A percentile compares a stretch with the other conserved stretches of the same genome.
phyloP scores from a whole-genome alignment of 2,888 invertebrate species.

The Ochlodes sylvanus region DNA sequence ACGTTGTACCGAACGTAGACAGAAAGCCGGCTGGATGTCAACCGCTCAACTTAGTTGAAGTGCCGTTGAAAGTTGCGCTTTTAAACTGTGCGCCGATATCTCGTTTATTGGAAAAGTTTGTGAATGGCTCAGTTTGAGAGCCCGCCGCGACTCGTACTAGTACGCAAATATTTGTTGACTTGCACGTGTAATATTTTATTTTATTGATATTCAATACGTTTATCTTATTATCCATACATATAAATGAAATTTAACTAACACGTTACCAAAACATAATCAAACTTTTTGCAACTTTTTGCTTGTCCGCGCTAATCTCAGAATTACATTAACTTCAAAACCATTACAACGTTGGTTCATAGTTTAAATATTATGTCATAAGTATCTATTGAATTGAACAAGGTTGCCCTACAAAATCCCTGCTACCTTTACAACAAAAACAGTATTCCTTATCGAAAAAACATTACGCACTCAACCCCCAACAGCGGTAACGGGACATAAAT shows the following conservation, averaged over 20 bases:
- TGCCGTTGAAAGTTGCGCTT: conserved; percentile 16
- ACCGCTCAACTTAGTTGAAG: conserved; percentile 19
- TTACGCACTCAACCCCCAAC: conserved; percentile 16
- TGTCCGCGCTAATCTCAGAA: too few relatives aligned
- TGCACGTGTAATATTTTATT: too few relatives aligned
- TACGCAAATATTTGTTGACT: too few relatives aligned
- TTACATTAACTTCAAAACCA: too few relatives aligned
- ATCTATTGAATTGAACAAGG: too few relatives aligned
- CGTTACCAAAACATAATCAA: too few relatives aligned
- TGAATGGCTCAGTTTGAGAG: neutral
- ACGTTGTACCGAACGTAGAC: neutral
- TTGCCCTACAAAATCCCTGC: neutral
- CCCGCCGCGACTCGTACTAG: neutral
- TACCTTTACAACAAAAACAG: neutral
- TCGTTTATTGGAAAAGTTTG: conserved; percentile 5
- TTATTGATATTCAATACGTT: too few relatives aligned
- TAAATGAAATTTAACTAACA: too few relatives aligned
- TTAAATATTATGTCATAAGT: too few relatives aligned
- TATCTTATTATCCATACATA: too few relatives aligned
- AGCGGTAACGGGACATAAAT: conserved; percentile 10
- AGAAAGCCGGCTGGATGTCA: conserved; percentile 17
- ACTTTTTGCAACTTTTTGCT: too few relatives aligned
- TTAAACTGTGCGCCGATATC: neutral
- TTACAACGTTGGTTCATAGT: too few relatives aligned
- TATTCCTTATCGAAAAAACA: neutral